phyloP scores from a whole-genome alignment of 2,113 vertebrate genomes.

The Siniperca knerii region DNA sequence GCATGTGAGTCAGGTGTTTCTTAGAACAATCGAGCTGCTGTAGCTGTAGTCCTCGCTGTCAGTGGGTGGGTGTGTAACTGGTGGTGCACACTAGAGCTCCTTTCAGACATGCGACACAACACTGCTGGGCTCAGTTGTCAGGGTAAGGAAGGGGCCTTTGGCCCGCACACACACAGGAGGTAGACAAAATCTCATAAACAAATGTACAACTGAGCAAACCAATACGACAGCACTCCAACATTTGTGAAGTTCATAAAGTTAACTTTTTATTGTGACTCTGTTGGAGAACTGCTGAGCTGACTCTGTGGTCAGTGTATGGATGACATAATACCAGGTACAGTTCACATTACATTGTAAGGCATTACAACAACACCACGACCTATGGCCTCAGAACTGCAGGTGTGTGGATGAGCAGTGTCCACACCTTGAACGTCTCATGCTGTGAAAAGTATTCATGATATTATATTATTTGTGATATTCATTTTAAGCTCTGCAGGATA shows the following conservation, averaged over 20 bases:
- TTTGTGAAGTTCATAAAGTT: not conserved
- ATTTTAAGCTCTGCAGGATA: not conserved
- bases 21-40: constrained; percentile 32
- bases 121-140: constrained; percentile 11
- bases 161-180: not conserved
- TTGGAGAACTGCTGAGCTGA: not conserved
- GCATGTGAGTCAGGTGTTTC: constrained; percentile 36
- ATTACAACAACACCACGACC: not conserved
- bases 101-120: constrained; percentile 12
- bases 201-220: not conserved
- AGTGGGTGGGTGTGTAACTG: not conserved
- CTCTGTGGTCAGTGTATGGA: not conserved
- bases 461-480: too few species aligned
- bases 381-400: not conserved
- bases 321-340: not conserved
- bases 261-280: not conserved
- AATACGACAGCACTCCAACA: not conserved
- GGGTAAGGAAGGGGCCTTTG: not conserved
- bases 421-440: not conserved
- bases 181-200: not conserved
- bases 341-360: not conserved
- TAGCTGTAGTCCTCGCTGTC: constrained; percentile 1
- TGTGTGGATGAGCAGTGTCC: not conserved
- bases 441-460: not conserved
- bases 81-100: not conserved